Percentiles rank a stretch among this genome's conserved stretches.
Conservation (phyloP, 2,888 invertebrate genomes). For the Cerastis rubricosa region DNA sequence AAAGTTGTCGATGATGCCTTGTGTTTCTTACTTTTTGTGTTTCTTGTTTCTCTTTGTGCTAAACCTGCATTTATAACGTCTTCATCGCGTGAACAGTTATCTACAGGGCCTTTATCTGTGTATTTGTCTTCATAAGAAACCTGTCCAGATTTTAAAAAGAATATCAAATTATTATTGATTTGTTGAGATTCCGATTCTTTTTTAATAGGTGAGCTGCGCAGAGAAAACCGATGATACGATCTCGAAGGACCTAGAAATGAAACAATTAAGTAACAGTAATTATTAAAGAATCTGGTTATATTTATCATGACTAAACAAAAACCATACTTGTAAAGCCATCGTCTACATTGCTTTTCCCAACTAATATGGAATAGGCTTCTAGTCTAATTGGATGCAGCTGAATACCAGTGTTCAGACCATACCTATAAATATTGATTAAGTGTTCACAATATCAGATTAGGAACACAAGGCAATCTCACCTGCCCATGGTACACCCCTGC, state of each 20-base stretch:
- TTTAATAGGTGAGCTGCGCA: slow-evolving; percentile 1
- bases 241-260: background rate
- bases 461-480: background rate
- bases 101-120: background rate
- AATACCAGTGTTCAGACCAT: background rate
- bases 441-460: background rate
- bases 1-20: background rate
- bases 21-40: background rate
- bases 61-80: background rate
- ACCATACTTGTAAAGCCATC: background rate
- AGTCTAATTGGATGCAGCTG: background rate
- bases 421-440: background rate
- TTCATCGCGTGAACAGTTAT: background rate
- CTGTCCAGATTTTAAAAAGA: background rate
- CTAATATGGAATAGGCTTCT: background rate
- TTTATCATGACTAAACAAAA: background rate
- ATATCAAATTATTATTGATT: background rate
- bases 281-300: background rate
- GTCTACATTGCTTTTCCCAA: background rate
- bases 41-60: background rate
- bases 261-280: background rate
- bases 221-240: background rate
- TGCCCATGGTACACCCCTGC: too few species aligned
- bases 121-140: background rate
- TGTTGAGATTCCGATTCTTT: background rate